phyloP scores from a whole-genome alignment of 2,113 vertebrate species.

The Gambusia holbrooki region DNA sequence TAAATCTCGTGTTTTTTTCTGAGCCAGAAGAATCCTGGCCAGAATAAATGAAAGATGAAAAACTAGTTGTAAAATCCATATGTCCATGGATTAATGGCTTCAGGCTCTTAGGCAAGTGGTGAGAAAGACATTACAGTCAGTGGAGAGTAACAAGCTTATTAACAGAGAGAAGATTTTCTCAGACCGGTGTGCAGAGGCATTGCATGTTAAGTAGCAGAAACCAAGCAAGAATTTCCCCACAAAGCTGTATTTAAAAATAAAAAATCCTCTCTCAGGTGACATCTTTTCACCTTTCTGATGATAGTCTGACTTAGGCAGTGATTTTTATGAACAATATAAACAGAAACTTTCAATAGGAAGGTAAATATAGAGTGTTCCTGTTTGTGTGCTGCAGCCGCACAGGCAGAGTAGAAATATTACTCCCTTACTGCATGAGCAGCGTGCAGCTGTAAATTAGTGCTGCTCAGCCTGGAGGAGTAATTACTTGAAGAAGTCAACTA shows the following conservation, averaged over 20 bases:
- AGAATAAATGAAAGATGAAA: conserved; percentile 68
- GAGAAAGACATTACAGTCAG: conserved; percentile 69
- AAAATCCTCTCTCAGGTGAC: conserved; percentile 24
- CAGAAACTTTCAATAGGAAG: background rate
- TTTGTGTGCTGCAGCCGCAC: background rate
- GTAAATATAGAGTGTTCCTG: background rate
- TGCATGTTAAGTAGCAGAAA: conserved; percentile 45
- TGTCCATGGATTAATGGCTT: conserved; percentile 68
- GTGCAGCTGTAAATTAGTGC: conserved; percentile 49
- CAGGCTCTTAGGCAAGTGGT: conserved; percentile 51
- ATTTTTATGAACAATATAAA: background rate
- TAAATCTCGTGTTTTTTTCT: conserved; percentile 40
- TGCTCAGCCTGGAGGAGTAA: conserved; percentile 48
- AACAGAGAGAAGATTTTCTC: conserved; percentile 52
- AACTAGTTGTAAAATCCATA: conserved; percentile 72
- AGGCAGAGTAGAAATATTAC: background rate
- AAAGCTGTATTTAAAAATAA: conserved; percentile 21
- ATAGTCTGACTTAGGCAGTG: background rate
- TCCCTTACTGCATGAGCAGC: conserved; percentile 31
- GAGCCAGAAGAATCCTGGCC: conserved; percentile 38
- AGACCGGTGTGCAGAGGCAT: conserved; percentile 35
- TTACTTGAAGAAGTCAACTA: conserved; percentile 52
- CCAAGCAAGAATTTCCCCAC: conserved; percentile 42
- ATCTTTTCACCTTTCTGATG: conserved; percentile 4
- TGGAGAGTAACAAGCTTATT: conserved; percentile 76